A percentile compares a stretch with the other conserved stretches of the same genome.
Evolutionary conservation across 2,113 vertebrate genomes (phyloP).

Genomic region (Colistium nudipinnis): DNA sequence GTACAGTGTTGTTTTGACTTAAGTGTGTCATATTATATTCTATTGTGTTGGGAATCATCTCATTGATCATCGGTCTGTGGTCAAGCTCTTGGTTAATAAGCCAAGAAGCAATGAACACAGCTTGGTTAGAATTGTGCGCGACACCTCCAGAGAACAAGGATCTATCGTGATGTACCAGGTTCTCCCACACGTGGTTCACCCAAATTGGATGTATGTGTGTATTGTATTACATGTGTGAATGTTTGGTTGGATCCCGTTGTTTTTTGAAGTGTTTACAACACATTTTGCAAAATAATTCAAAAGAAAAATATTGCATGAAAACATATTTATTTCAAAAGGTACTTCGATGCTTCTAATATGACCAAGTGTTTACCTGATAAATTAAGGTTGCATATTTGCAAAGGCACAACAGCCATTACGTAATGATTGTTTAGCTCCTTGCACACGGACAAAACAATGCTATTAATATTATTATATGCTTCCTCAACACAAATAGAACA

Average conservation of each 20-base stretch:
- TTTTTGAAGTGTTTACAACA: constrained; percentile 5
- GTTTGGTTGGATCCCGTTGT: constrained; percentile 8
- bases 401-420: not conserved
- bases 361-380: too few species aligned
- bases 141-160: constrained; percentile 27
- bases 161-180: constrained; percentile 34
- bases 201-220: constrained; percentile 52
- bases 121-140: constrained; percentile 29
- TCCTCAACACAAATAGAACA: too few species aligned
- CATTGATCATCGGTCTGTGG: constrained; percentile 6
- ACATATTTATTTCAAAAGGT: not conserved
- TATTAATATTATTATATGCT: too few species aligned
- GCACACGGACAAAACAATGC: not conserved
- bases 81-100: constrained; percentile 9
- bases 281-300: constrained; percentile 17
- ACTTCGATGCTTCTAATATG: not conserved
- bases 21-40: not conserved
- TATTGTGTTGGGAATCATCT: not conserved
- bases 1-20: too few species aligned
- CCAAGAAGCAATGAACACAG: constrained; percentile 22
- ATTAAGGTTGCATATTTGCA: too few species aligned
- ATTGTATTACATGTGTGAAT: constrained; percentile 38
- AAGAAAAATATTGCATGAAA: not conserved
- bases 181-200: constrained; percentile 20
- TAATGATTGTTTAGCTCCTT: not conserved